These are phyloP conservation scores for Pheosia tremula DNA, from an alignment of 2,888 invertebrate species.

Conservation along the genomic window DNA sequence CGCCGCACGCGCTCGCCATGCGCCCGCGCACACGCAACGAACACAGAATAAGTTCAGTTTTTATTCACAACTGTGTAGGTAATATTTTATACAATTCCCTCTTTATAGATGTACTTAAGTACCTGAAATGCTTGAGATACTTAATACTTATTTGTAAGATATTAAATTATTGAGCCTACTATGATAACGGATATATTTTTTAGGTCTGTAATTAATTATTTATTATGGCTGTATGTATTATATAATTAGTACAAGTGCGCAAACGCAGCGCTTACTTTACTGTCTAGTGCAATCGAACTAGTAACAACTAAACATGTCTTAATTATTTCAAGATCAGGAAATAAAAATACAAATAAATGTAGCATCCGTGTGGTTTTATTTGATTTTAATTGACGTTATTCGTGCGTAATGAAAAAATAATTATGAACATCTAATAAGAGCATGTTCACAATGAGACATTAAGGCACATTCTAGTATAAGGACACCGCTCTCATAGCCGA, in stretches of 20 bases:
- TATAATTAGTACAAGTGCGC: too few relatives aligned
- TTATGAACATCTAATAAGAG: conserved; percentile 34
- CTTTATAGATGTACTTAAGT: neutral
- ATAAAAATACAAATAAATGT: conserved; percentile 26
- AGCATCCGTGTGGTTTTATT: conserved; percentile 22
- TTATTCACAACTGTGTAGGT: neutral
- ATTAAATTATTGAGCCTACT: too few relatives aligned
- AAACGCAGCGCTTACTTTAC: too few relatives aligned
- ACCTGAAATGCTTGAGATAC: neutral
- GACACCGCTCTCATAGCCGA: too few relatives aligned
- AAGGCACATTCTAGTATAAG: neutral
- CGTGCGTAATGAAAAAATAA: conserved; percentile 31
- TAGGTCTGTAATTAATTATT: too few relatives aligned
- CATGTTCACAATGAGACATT: conserved; percentile 17
- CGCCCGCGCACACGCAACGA: conserved; percentile 9
- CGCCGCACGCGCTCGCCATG: conserved; percentile 21
- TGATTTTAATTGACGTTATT: conserved; percentile 35
- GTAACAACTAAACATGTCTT: neutral
- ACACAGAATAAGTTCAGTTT: conserved; percentile 8
- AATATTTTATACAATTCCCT: neutral
- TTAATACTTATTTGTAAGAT: neutral
- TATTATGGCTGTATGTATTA: too few relatives aligned
- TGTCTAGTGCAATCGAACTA: too few relatives aligned
- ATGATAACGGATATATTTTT: too few relatives aligned
- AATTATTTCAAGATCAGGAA: conserved; percentile 3